phyloP scores from a whole-genome alignment of 2,888 invertebrate genomes.

The Pollenia angustigena region DNA sequence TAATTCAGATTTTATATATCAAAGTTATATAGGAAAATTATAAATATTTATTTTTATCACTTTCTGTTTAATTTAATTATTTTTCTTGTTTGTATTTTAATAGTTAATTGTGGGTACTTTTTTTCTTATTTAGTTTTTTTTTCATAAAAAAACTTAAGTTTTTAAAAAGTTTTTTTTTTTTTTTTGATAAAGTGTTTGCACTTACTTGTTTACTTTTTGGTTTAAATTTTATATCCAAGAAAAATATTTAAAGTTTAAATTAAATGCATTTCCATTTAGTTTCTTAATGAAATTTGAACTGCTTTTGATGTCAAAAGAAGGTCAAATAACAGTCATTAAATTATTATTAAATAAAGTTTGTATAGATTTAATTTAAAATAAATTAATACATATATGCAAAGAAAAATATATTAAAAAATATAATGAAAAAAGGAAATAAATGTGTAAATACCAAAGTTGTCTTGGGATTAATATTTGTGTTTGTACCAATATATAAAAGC shows the following conservation, averaged over 20 bases:
- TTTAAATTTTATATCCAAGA: background rate
- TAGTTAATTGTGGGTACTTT: background rate
- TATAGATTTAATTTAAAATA: slow-evolving; percentile 65
- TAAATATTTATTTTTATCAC: slow-evolving; percentile 30
- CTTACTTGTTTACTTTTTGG: slow-evolving; percentile 31
- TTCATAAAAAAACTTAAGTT: slow-evolving; percentile 6
- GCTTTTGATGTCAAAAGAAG: slow-evolving; percentile 24
- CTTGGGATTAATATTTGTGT: background rate
- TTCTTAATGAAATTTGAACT: slow-evolving; percentile 20
- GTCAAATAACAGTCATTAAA: slow-evolving; percentile 60
- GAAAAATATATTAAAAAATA: slow-evolving; percentile 16
- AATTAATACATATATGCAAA: slow-evolving; percentile 32
- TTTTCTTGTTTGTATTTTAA: slow-evolving; percentile 11
- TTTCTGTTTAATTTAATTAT: slow-evolving; percentile 9
- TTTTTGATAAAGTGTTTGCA: background rate
- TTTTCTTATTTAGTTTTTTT: background rate
- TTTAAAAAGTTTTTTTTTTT: slow-evolving; percentile 8
- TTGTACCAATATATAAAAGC: too few relatives aligned
- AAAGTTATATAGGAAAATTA: slow-evolving; percentile 72
- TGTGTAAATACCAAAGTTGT: slow-evolving; percentile 8
- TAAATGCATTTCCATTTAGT: slow-evolving; percentile 26
- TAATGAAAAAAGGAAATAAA: background rate
- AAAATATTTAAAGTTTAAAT: slow-evolving; percentile 1
- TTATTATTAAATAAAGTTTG: slow-evolving; percentile 55
- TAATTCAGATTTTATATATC: slow-evolving; percentile 65